Conservation (phyloP, 2,113 vertebrate species). For the Cettia cetti region DNA sequence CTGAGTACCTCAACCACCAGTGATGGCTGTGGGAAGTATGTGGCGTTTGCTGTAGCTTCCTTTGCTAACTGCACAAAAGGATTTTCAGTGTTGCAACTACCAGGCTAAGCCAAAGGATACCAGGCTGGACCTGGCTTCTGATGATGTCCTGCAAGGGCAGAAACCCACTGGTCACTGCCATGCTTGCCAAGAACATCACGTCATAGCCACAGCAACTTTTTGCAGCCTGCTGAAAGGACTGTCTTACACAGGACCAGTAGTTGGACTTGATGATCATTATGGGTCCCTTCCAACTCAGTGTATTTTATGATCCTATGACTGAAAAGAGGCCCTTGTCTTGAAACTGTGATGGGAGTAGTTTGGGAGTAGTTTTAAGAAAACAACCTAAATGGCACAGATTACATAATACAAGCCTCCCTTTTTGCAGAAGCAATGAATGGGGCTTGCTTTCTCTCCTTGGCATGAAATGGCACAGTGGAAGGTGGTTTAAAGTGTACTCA, state of each 20-base stretch:
- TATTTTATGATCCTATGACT: background rate
- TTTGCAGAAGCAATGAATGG: background rate
- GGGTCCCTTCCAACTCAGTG: background rate
- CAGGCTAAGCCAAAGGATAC: background rate
- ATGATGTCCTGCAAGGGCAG: background rate
- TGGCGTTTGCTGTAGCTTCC: background rate
- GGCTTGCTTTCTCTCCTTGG: background rate
- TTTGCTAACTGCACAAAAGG: background rate
- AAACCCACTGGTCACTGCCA: background rate
- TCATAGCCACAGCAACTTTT: background rate
- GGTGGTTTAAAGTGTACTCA: background rate
- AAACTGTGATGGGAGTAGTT: background rate
- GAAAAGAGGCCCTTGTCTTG: background rate
- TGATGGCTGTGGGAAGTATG: background rate
- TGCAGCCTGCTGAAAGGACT: background rate
- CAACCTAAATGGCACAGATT: background rate
- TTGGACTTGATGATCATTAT: background rate
- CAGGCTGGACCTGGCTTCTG: background rate
- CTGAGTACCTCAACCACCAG: background rate
- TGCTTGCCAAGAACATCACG: fast-evolving
- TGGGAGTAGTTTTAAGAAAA: background rate
- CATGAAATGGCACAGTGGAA: background rate
- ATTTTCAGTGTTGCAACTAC: background rate
- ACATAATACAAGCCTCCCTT: background rate
- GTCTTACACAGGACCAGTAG: background rate